Base-by-base conservation (phyloP, 1,140 invertebrate genomes). In the Polyergus mexicanus region DNA sequence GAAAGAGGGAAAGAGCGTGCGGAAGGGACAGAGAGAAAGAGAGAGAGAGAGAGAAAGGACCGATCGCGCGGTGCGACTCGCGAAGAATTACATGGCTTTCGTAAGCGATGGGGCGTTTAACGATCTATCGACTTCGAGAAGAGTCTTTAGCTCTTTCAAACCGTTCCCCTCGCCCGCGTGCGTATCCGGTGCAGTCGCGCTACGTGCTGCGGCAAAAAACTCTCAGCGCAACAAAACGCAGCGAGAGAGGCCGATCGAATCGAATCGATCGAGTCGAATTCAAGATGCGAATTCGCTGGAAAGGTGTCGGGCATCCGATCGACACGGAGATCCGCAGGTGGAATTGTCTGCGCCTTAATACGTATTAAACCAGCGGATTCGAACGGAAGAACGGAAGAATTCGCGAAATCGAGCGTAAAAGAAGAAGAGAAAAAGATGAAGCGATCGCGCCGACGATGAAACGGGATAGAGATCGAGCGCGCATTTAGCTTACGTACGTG, bases 31-130 rank as follows among this genome's bases (percentile, higher is more conserved):
- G 58, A 88, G 56, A 80, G 69, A 86, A 74, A 78, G 75, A 86
- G 54, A 51, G 58, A 88, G 56, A 80, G 69, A 86, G 78, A 78
- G 75, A 86, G 54, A 51, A n/a, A 13, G 11, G 66, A 56, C 13
- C 7, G 28, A 56, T 44, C 38, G 41, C 81, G 62, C 51, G 63
- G 44, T 44, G 54, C 51, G 66, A 75, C 62, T 74, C 56, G 56
- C 63, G 65, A 63, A 35, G 62, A 91, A 90, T 87, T 84, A 90
- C 87, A 91, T 60, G 83, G 87, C 77, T 86, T 84, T 87, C 78
- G 86, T 84, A 83, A 74, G 72, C 51, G 66, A 86, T 77, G 62
- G 72, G 74, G 65, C 86, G 84, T 89, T 88, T 84, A 89, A 81
- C 75, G 78, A 89, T 86, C 72, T 72, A 86, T 78, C 87, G 71